These are phyloP conservation scores for Sminthurinus aureus DNA, from an alignment of 2,888 invertebrate genomes.

Conservation along the genomic window DNA sequence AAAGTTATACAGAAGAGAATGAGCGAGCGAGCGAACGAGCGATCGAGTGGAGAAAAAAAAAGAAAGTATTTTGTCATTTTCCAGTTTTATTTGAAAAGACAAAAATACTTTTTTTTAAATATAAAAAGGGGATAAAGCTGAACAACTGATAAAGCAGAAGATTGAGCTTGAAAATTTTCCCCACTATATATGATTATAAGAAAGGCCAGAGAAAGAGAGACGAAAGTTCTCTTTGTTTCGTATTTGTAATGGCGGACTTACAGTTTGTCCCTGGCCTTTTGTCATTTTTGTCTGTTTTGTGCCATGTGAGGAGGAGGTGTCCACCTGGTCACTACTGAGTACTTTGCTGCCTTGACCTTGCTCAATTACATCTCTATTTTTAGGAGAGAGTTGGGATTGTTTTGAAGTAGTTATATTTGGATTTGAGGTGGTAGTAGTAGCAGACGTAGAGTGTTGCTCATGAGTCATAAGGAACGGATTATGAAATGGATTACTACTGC, in stretches of 20 bases:
- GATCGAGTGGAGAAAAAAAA: background rate
- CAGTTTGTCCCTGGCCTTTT: constrained; percentile 35
- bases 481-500: constrained; percentile 58
- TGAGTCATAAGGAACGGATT: constrained; percentile 55
- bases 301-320: constrained; percentile 49
- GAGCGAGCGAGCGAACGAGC: too few relatives aligned
- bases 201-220: constrained; percentile 1
- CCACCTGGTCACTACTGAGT: constrained; percentile 50
- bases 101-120: background rate
- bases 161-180: background rate
- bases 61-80: background rate
- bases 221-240: background rate
- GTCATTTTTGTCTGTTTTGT: constrained; percentile 56
- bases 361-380: background rate
- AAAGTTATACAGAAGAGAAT: too few relatives aligned
- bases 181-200: background rate
- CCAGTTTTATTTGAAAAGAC: background rate
- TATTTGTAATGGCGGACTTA: constrained; percentile 23
- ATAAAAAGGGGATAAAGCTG: background rate
- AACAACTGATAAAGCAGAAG: background rate
- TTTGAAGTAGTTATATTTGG: background rate
- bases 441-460: constrained; percentile 2
- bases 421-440: background rate
- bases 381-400: too few relatives aligned
- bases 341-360: constrained; percentile 46